A percentile compares a stretch with the other conserved stretches of the same genome.
Evolutionary conservation across 2,113 vertebrate species (phyloP).

Genomic region (Sinocyclocheilus grahami): DNA sequence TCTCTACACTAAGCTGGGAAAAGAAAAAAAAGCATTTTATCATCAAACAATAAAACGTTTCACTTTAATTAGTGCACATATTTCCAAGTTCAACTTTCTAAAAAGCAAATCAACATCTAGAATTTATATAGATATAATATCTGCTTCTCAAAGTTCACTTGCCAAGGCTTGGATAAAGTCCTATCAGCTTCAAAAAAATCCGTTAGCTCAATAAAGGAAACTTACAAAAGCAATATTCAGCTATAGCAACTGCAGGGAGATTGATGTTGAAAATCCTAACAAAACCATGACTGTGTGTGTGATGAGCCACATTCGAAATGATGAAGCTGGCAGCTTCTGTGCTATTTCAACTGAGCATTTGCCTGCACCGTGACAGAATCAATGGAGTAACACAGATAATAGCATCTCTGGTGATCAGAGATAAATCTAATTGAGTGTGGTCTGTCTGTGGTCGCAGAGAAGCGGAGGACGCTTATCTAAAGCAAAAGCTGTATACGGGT

Average conservation of each 20-base stretch:
- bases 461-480: not conserved
- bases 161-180: not conserved
- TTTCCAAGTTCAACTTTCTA: not conserved
- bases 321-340: conserved; percentile 2
- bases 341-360: not conserved
- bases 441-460: not conserved
- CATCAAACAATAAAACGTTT: not conserved
- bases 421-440: conserved; percentile 32
- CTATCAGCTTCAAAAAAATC: not conserved
- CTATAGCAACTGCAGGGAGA: not conserved
- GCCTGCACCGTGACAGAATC: conserved; percentile 6
- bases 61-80: not conserved
- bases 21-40: not conserved
- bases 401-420: conserved; percentile 30
- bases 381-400: conserved; percentile 40
- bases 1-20: not conserved
- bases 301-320: not conserved
- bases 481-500: not conserved
- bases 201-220: not conserved
- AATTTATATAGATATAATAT: not conserved
- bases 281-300: not conserved
- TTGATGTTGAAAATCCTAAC: not conserved
- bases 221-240: not conserved
- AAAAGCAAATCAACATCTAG: not conserved
- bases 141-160: not conserved